phyloP scores from a whole-genome alignment of 2,888 invertebrate species.

The Euzetes globulus region DNA sequence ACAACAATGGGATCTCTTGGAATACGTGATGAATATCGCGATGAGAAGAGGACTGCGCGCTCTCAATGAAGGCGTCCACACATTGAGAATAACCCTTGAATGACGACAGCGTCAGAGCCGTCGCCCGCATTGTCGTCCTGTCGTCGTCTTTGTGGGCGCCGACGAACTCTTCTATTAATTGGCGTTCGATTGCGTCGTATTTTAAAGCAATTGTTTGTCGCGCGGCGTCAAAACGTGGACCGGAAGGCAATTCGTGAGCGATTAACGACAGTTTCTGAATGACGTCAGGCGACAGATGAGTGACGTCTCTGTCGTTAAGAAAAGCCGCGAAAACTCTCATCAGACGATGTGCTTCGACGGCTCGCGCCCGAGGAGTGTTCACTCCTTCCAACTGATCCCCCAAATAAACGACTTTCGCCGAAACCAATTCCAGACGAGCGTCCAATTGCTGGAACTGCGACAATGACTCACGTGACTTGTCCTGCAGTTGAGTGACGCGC shows the following conservation, averaged over 20 bases:
- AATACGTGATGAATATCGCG: slow-evolving; percentile 76
- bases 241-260: slow-evolving; percentile 83
- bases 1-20: slow-evolving; percentile 76
- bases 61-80: slow-evolving; percentile 92
- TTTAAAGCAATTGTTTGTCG: slow-evolving; percentile 76
- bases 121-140: slow-evolving; percentile 78
- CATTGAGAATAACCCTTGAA: slow-evolving; percentile 95
- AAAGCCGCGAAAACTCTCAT: slow-evolving; percentile 89
- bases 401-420: slow-evolving; percentile 94
- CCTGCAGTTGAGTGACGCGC: slow-evolving; percentile 71
- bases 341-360: slow-evolving; percentile 86
- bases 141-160: slow-evolving; percentile 78
- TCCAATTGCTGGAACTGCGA: too few species aligned
- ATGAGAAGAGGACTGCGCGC: slow-evolving; percentile 83
- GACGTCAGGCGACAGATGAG: too few species aligned
- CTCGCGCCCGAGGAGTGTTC: slow-evolving; percentile 83
- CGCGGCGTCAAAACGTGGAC: slow-evolving; percentile 71
- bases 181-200: slow-evolving; percentile 79
- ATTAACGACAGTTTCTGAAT: slow-evolving; percentile 93
- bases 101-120: slow-evolving; percentile 82
- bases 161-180: slow-evolving; percentile 85
- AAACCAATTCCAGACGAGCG: slow-evolving; percentile 90
- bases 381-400: slow-evolving; percentile 97
- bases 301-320: slow-evolving; percentile 54
- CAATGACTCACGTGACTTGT: slow-evolving; percentile 60